Percentiles rank a stretch among this genome's conserved stretches.
Evolutionary conservation across 2,113 vertebrate species (phyloP).

Genomic region (Platysternon megacephalum): DNA sequence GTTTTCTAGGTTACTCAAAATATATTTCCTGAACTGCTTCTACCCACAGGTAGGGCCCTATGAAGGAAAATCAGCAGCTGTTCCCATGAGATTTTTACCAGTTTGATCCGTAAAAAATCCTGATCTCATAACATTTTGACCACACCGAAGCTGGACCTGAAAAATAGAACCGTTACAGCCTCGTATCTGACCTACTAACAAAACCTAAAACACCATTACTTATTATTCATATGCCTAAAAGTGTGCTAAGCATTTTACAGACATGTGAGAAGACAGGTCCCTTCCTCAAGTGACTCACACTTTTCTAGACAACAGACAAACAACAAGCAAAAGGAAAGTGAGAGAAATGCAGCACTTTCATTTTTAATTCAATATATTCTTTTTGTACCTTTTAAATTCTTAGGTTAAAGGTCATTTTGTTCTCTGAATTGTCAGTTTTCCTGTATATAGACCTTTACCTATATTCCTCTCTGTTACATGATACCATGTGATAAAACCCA

Average conservation of each 20-base stretch:
- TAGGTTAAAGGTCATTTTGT: neutral
- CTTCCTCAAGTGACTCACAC: neutral
- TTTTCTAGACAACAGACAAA: neutral
- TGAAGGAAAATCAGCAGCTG: neutral
- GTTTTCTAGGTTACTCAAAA: neutral
- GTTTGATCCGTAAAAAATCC: neutral
- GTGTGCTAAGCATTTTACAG: neutral
- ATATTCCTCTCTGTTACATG: neutral
- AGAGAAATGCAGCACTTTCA: neutral
- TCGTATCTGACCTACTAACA: neutral
- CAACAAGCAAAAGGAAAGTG: neutral
- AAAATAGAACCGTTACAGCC: neutral
- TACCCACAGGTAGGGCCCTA: neutral
- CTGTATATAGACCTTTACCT: neutral
- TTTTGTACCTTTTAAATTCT: neutral
- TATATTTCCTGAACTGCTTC: neutral
- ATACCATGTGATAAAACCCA: neutral
- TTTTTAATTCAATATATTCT: neutral
- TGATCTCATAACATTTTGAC: neutral
- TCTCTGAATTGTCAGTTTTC: neutral
- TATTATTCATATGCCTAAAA: neutral
- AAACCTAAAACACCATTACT: neutral
- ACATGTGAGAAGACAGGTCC: neutral
- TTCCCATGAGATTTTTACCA: neutral
- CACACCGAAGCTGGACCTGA: neutral